Evolutionary conservation across 2,888 invertebrate species (phyloP).

Genomic region (Nomada flava): DNA sequence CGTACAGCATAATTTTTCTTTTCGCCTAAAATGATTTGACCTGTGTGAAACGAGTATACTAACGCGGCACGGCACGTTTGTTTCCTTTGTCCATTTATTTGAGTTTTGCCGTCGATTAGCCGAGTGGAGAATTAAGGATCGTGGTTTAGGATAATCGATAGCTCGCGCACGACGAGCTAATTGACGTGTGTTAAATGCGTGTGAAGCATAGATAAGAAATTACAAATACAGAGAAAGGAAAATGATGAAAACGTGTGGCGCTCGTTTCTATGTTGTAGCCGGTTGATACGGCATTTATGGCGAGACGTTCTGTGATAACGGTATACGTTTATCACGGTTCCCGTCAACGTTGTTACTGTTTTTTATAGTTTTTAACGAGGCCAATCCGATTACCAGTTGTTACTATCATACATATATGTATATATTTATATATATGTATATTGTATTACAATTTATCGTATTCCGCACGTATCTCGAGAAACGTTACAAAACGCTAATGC

Average conservation of each 20-base stretch:
- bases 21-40: conserved; percentile 1
- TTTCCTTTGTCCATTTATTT: neutral
- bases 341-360: conserved; percentile 53
- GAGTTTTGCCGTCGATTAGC: neutral
- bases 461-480: conserved; percentile 4
- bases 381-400: conserved; percentile 49
- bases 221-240: too few relatives aligned
- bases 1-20: neutral
- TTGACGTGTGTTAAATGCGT: neutral
- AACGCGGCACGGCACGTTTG: neutral
- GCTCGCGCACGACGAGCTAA: too few relatives aligned
- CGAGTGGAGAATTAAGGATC: neutral
- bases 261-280: conserved; percentile 11
- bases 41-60: neutral
- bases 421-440: conserved; percentile 17
- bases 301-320: conserved; percentile 12
- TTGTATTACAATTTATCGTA: conserved; percentile 34
- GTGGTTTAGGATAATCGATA: neutral
- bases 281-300: conserved; percentile 10
- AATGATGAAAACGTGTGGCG: neutral
- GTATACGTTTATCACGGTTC: neutral
- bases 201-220: too few relatives aligned
- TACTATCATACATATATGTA: conserved; percentile 24
- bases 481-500: neutral
- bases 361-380: conserved; percentile 63